Base-by-base conservation (phyloP, 2,797 vertebrate species). In the Caiman crocodilus region DNA sequence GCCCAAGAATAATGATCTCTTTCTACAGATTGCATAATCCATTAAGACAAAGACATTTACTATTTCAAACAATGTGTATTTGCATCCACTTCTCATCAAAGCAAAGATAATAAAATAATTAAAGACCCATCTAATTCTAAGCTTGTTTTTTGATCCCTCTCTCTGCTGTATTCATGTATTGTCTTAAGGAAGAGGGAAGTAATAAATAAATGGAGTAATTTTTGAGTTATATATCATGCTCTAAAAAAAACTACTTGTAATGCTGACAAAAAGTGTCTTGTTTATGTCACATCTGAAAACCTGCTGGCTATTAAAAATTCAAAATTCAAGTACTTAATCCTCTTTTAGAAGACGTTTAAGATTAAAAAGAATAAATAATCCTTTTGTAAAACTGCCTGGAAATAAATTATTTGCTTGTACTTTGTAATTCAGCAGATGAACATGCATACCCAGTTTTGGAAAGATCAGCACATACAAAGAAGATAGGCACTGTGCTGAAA, bases 231-330 rank as follows among this genome's bases (percentile, higher is more conserved):
- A 25, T 80, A 61, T 79, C 60, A 25, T 32, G 58, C 3, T 58
- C 87, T 76, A 84, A 76, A 87, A 87, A 90, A 90, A 71, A 81
- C 18, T 93, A 61, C 26, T 65, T 90, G 59, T 88, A 67, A 59
- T 42, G 89, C 73, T 82, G 69, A 80, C 86, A 42, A 96, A 87
- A 93, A 94, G 61, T 90, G 69, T 91, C 90, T 89, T 65, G 55
- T 92, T 95, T 82, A 82, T 91, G 69, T 14, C 76, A 88, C 63
- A 63, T 90, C 59, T 82, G 71, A 90, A 87, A 92, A 87, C 14
- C 32, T 84, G 58, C 8, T 87, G 78, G 17, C 60, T 89, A 88
- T 90, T 94, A 93, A 85, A 91, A 89, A 92, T 94, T 94, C 78
- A 92, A 81, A 87, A 55, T 86, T 59, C 77, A 4, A 58, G n/a